Evolutionary conservation across 2,113 vertebrate genomes (phyloP), one percentile per base, ranked within the genome.

Genomic region (Antechinus stuartii): DNA sequence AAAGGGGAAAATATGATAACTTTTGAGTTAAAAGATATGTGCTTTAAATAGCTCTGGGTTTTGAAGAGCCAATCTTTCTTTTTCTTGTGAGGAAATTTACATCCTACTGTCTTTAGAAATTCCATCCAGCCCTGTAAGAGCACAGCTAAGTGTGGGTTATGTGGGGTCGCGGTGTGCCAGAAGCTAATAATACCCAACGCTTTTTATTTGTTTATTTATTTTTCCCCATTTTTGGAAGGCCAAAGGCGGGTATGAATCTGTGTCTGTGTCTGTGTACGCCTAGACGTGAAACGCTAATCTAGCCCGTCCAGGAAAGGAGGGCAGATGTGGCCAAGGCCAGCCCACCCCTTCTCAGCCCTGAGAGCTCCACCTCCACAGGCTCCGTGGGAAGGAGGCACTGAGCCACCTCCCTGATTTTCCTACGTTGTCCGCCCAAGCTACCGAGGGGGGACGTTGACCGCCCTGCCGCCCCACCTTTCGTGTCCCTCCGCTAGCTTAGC

Each of bases 401-500:
- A 8, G 68, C 68, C 35, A 42, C n/a, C 68, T 84, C 68, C 68
- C 68, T 2, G 68, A 42, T 84, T n/a, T 6, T 42, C 68, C 68
- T 42, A 0, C 49, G 49, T 49, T 7, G 49, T 49, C 49, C 49
- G 27, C 27, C 27, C 27, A 2, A 10, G 9, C 56, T 27, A 1
- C 56, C 56, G 76, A 95, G 56, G 54, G 2, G 30, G 4, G 42
- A 7, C 23, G 26, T 27, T 3, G 2, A 23, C 42, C 22, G 0
- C 14, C 3, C 6, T 8, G 47, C 42, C 22, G 0, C 14, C 3
- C 6, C 10, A 52, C 30, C 25, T 3, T 42, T n/a, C 8, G 1
- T 22, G 9, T 2, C 47, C 47, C 90, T 3, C 0, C 22, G 7
- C 54, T 0, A 7, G 5, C 2, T 42, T 35, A 49, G 91, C 24